A percentile compares a stretch with the other conserved stretches of the same genome.
phyloP scores from a whole-genome alignment of 2,888 invertebrate genomes.

The Trichopria drosophilae region DNA sequence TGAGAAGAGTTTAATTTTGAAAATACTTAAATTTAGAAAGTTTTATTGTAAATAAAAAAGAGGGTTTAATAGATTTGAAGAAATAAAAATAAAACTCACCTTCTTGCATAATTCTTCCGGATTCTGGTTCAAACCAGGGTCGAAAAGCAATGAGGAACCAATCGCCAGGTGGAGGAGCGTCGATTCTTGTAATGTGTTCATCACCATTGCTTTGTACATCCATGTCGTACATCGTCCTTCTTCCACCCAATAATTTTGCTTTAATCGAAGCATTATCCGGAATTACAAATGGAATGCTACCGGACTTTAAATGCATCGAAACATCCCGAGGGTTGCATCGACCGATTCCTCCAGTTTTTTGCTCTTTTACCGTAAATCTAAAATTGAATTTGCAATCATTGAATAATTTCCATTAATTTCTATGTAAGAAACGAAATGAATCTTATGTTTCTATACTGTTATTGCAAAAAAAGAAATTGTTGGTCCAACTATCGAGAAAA shows the following conservation, averaged over 20 bases:
- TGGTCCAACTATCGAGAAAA: too few species aligned
- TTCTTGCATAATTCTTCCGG: conserved; percentile 74
- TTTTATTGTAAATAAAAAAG: too few species aligned
- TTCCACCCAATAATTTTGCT: conserved; percentile 64
- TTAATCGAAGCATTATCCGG: conserved; percentile 81
- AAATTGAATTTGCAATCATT: conserved; percentile 21
- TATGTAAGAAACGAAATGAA: not conserved
- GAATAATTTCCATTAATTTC: conserved; percentile 13
- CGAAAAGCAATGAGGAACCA: conserved; percentile 82
- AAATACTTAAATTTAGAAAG: too few species aligned
- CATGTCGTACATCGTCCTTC: conserved; percentile 62
- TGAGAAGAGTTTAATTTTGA: too few species aligned
- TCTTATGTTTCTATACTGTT: conserved; percentile 7
- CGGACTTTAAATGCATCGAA: conserved; percentile 74
- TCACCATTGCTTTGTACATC: conserved; percentile 67
- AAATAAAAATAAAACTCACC: conserved; percentile 62
- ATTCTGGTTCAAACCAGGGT: conserved; percentile 74
- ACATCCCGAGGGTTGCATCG: conserved; percentile 66
- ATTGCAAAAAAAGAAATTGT: too few species aligned
- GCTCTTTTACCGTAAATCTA: conserved; percentile 52
- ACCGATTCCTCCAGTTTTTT: conserved; percentile 61
- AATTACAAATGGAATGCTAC: conserved; percentile 80
- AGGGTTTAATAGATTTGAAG: too few species aligned
- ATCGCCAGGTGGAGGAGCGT: conserved; percentile 72
- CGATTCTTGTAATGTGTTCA: conserved; percentile 65